phyloP scores from a whole-genome alignment of 1,140 invertebrate species.

The Theocolax elegans region DNA sequence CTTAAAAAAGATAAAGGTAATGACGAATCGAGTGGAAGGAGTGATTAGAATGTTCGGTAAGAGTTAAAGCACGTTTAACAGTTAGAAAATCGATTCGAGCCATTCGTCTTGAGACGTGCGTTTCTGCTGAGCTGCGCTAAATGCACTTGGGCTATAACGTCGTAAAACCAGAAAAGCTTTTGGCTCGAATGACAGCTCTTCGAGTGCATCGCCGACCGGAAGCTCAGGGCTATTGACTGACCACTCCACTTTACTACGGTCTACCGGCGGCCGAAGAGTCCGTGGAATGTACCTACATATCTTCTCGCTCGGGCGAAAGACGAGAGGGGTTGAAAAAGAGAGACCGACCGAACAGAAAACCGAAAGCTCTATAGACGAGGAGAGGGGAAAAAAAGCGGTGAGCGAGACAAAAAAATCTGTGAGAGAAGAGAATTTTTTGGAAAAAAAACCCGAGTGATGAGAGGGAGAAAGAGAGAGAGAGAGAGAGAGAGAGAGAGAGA shows the following conservation, averaged over 20 bases:
- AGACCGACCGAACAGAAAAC: no score
- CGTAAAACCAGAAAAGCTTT: constrained; percentile 62
- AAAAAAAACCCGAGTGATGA: constrained; percentile 17
- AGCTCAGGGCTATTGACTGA: constrained; percentile 65
- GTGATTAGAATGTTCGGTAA: no score
- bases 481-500: not conserved
- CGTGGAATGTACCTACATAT: constrained; percentile 13
- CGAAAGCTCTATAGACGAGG: not conserved
- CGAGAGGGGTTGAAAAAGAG: not conserved
- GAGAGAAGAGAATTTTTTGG: constrained; percentile 10
- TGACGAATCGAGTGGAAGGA: no score
- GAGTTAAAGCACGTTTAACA: no score
- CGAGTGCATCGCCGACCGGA: constrained; percentile 57
- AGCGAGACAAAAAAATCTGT: constrained; percentile 1
- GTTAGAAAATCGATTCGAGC: not conserved
- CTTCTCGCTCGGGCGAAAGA: not conserved
- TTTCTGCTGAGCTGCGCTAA: constrained; percentile 54
- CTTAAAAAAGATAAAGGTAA: no score
- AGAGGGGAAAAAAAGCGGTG: not conserved
- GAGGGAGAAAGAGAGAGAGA: not conserved
- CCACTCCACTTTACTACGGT: constrained; percentile 60
- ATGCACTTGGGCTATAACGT: constrained; percentile 60
- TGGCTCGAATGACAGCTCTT: constrained; percentile 62
- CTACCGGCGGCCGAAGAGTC: constrained; percentile 42
- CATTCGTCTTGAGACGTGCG: constrained; percentile 20